Evolutionary conservation across 2,797 vertebrate genomes (phyloP), one percentile per base, ranked within the genome.

Genomic region (Sebastes kiyomatsui): DNA sequence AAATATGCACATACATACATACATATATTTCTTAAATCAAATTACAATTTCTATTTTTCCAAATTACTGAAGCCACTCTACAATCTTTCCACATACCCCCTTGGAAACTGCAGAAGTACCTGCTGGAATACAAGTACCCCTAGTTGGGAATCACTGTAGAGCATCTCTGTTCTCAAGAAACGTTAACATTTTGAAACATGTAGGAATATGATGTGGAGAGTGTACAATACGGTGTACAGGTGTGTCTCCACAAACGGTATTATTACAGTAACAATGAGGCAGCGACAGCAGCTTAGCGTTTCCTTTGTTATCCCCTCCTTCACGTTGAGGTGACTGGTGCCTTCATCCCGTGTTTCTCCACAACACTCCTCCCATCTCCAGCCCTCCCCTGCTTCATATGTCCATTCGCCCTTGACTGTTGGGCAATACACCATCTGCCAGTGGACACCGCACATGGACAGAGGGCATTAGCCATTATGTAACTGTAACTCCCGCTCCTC

Each of bases 381-480:
- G 72, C 38, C 67, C 52, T 60, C 66, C 35, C 27, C 67, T 14
- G 18, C 73, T 77, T 76, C 77, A 70, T 27, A 61, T 75, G 61
- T 84, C 78, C 77, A 56, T 86, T 88, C 3, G 77, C 76, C 90
- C 87, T 92, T 91, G 85, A 79, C 67, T 84, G 87, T 75, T 80
- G 83, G 75, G 81, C 80, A 82, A 88, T 72, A 62, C 83, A 85
- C 90, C 92, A 92, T 91, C 88, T 94, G 93, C 84, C 81, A 87
- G 86, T 12, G n/a, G 71, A 83, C 70, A 74, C 67, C 1, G 25
- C 75, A 82, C 82, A 83, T 74, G 77, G 79, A 81, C 77, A 70
- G 83, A 89, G 87, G 83, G 84, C 88, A 87, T 92, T 90, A 84
- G 83, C 55, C 61, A 42, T 94, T 95, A 93, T 84, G 80, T 92